Evolutionary conservation across 1,140 invertebrate species (phyloP).

Genomic region (Tetramorium simillimum): DNA sequence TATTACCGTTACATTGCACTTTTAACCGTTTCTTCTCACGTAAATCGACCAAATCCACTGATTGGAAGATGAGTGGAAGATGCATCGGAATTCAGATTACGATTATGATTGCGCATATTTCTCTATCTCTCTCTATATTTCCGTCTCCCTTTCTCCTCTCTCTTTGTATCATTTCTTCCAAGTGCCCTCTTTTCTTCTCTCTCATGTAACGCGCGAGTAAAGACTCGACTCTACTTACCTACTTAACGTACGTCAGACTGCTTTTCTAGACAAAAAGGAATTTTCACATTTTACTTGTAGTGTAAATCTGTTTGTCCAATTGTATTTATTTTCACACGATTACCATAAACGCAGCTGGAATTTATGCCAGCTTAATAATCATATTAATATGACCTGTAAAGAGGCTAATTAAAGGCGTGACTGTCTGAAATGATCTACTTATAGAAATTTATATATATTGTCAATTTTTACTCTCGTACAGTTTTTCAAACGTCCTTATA

Average conservation of each 20-base stretch:
- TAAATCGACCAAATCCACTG: conserved; percentile 33
- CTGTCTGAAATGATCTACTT: not conserved
- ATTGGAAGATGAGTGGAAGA: no score
- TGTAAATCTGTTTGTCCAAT: not conserved
- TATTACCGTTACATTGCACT: conserved; percentile 13
- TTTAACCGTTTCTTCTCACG: conserved; percentile 12
- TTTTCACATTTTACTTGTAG: conserved; percentile 44
- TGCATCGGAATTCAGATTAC: conserved; percentile 42
- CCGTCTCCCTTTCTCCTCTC: conserved; percentile 15
- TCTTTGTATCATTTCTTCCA: conserved; percentile 28
- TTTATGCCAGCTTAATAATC: not conserved
- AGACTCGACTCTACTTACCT: conserved; percentile 76
- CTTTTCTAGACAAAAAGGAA: conserved; percentile 62
- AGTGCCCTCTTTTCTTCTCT: conserved; percentile 45
- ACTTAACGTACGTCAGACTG: conserved; percentile 70
- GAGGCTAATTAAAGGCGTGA: not conserved
- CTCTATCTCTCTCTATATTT: conserved; percentile 5
- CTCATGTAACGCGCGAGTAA: conserved; percentile 70
- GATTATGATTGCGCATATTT: conserved; percentile 34
- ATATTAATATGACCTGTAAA: not conserved
- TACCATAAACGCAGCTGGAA: not conserved
- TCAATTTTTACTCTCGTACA: not conserved
- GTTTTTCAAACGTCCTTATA: not conserved
- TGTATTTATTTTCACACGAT: not conserved
- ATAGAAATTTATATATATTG: not conserved